Base-by-base conservation (phyloP, 2,797 vertebrate species). In the Periophthalmus magnuspinnatus region DNA sequence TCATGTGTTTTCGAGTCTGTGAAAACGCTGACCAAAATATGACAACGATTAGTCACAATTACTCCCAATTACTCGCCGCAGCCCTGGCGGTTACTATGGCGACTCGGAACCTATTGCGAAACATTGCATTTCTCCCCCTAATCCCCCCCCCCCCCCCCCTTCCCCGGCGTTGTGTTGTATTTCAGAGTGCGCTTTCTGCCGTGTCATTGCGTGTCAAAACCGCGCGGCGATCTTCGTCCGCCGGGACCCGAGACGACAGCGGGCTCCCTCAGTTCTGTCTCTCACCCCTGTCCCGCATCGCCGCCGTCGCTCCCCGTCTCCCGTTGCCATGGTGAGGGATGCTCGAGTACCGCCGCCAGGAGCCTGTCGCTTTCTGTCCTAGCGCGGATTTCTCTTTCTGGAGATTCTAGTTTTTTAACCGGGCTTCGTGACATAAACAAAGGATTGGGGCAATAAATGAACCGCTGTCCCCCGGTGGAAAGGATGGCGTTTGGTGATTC, bases 281-380 rank as follows among this genome's bases (percentile, higher is more conserved):
- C 48, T 68, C 80, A 66, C 70, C 77, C 59, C n/a, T 61, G 59
- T 61, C 59, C 59, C 65, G 71, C 72, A 59, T 62, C 55, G 70
- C 79, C 22, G 55, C 69, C 50, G 65, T 75, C 67, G 24, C 77
- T 77, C 68, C 59, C 11, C 4, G 16, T 74, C 73, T 83, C 71
- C 58, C 67, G 75, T 81, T 70, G 63, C 86, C 24, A 81, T 85
- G 86, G 84, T 77, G 78, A 86, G 65, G 21, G 63, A 84, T 80
- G 84, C 76, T 75, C 62, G 58, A 58, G 74, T 74, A 55, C 6
- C 38, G 75, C 64, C 14, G 75, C 64, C 14, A 41, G 1, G 45
- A 75, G 69, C 58, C 69, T 48, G 69, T 47, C 21, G 59, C 36
- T 24, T 75, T 67, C 68, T 28, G 79, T 82, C 76, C 76, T 82